Evolutionary conservation across 2,888 invertebrate genomes (phyloP), one percentile per base, ranked within the genome.

Genomic region (Cosmorhoe ocellata): DNA sequence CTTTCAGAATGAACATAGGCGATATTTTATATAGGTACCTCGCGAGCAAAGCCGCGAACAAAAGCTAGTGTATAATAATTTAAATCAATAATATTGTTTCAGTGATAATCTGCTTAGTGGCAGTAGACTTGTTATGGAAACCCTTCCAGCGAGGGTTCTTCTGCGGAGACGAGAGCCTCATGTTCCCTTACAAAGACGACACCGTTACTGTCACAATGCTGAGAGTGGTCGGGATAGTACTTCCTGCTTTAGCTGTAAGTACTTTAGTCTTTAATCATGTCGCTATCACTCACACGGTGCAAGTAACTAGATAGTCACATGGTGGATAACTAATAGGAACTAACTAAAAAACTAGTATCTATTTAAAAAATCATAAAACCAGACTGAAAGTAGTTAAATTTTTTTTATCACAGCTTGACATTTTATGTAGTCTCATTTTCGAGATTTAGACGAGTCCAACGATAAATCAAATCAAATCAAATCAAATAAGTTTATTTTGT

Each of bases 141-240:
- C 94, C 96, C 0, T 96, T 93, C 73, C 84, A 93, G 58, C 88
- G 99, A 57, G 99, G 99, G 10, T 98, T 98, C 90, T 98, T 96
- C 91, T 99, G 99, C 84, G 94, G 96, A 72, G 99, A 99, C 84
- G 95, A 97, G 75, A 95, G 95, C 57, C 92, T 99, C 18, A 93
- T 92, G 80, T 96, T 97, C 79, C 98, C 98, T 0, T 97, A 93
- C 81, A 92, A 92, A 57, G 87, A 91, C 0, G 96, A 96, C 34
- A 97, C 97, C 0, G 93, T 97, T 36, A 92, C 94, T 33, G 94
- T 93, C 49, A 84, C 87, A 63, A 91, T 93, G 85, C 90, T 97
- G 28, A 94, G 95, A 69, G 70, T 93, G 18, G 91, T 94, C 55
- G 96, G 96, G 12, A 75, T 96, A 13, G 87, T 91, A 8, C 76